Evolutionary conservation across 2,888 invertebrate genomes (phyloP).

Genomic region (Acrobasis repandana): DNA sequence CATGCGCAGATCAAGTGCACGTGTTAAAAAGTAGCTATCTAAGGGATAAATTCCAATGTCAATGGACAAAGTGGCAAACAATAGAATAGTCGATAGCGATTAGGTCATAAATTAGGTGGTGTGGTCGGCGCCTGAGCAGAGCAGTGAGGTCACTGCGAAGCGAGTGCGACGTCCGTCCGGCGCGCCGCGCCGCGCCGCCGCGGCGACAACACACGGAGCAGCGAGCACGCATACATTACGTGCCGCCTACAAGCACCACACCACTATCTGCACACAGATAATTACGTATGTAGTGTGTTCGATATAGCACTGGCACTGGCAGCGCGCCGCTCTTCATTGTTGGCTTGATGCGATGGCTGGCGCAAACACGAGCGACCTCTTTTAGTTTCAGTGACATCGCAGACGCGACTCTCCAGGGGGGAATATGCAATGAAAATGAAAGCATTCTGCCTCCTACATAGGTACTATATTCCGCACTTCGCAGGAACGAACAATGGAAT

Average conservation of each 20-base stretch:
- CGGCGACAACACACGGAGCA: conserved; percentile 60
- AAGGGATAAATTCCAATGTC: conserved; percentile 11
- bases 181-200: conserved; percentile 40
- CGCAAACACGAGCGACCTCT: conserved; percentile 73
- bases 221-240: conserved; percentile 72
- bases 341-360: conserved; percentile 62
- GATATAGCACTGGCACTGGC: conserved; percentile 61
- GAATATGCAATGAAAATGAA: conserved; percentile 38
- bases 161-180: conserved; percentile 58
- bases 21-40: conserved; percentile 16
- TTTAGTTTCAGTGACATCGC: conserved; percentile 73
- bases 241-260: conserved; percentile 65
- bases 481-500: conserved; percentile 4
- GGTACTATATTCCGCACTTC: neutral
- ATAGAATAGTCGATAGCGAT: conserved; percentile 40
- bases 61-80: conserved; percentile 36
- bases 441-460: conserved; percentile 32
- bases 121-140: conserved; percentile 54
- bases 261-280: conserved; percentile 57
- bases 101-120: conserved; percentile 63
- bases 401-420: conserved; percentile 48
- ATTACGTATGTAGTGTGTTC: conserved; percentile 55
- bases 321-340: conserved; percentile 57
- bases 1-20: conserved; percentile 1
- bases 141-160: conserved; percentile 61